These are phyloP conservation scores for Laodelphax striatellus DNA, from an alignment of 1,140 invertebrate species.

Conservation along the genomic window DNA sequence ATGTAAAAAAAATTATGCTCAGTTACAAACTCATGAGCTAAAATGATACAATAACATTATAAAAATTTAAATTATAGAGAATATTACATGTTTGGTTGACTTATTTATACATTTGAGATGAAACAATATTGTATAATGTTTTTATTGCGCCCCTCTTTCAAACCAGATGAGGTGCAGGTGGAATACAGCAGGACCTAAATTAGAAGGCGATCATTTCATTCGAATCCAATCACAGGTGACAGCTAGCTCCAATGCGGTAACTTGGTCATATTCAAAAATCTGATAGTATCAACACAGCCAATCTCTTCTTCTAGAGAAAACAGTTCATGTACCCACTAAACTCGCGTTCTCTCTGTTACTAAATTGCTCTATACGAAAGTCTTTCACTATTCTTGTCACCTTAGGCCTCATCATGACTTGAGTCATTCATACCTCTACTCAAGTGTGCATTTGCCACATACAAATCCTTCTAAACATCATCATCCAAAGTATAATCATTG, in stretches of 20 bases:
- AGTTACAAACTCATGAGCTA: background rate
- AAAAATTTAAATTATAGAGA: constrained; percentile 7
- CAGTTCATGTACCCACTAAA: background rate
- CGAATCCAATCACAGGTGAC: constrained; percentile 7
- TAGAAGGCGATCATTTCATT: background rate
- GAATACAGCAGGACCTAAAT: background rate
- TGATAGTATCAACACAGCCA: background rate
- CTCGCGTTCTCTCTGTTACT: background rate
- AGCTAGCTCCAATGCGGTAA: constrained; percentile 10
- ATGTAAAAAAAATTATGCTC: background rate
- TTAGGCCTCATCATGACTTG: constrained; percentile 1
- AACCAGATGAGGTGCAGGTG: background rate
- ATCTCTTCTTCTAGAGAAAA: background rate
- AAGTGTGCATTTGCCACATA: background rate
- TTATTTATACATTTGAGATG: constrained; percentile 6
- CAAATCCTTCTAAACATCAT: background rate
- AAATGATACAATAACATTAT: constrained; percentile 5
- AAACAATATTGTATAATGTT: background rate
- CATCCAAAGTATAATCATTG: background rate
- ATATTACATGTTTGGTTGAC: background rate
- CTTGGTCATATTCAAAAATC: background rate
- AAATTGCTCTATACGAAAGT: background rate
- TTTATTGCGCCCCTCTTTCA: background rate
- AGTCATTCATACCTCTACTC: background rate
- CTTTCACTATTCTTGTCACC: background rate